Evolutionary conservation across 2,113 vertebrate genomes (phyloP).

Genomic region (Microcebus lehilahytsara): DNA sequence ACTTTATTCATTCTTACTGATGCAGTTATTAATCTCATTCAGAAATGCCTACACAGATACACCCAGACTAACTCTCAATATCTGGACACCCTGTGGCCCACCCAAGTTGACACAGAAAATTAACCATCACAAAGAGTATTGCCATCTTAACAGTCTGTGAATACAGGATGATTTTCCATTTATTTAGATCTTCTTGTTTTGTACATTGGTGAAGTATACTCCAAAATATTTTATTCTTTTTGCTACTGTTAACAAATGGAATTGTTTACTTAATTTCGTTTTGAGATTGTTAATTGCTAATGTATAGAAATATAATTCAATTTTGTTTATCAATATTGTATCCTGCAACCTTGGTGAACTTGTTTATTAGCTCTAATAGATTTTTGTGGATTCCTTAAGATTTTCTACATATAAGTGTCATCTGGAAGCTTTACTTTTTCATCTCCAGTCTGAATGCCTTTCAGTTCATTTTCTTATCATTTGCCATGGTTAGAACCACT

Average conservation of each 20-base stretch:
- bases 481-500: not conserved
- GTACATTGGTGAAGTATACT: not conserved
- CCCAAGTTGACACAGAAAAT: not conserved
- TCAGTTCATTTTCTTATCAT: not conserved
- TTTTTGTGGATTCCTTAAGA: not conserved
- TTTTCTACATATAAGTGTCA: not conserved
- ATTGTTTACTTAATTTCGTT: not conserved
- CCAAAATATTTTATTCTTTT: conserved; percentile 34
- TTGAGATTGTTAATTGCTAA: not conserved
- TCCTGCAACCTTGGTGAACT: not conserved
- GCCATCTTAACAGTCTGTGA: not conserved
- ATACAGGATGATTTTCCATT: not conserved
- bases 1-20: not conserved
- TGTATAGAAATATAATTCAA: not conserved
- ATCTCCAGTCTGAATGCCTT: not conserved
- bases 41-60: not conserved
- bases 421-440: not conserved
- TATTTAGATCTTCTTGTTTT: not conserved
- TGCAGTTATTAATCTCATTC: not conserved
- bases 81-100: not conserved
- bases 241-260: not conserved
- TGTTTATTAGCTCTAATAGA: not conserved
- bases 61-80: not conserved
- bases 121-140: not conserved
- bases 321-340: not conserved